Evolutionary conservation across 1,140 invertebrate species (phyloP).

Genomic region (Pseudomyrmex dendroicus): DNA sequence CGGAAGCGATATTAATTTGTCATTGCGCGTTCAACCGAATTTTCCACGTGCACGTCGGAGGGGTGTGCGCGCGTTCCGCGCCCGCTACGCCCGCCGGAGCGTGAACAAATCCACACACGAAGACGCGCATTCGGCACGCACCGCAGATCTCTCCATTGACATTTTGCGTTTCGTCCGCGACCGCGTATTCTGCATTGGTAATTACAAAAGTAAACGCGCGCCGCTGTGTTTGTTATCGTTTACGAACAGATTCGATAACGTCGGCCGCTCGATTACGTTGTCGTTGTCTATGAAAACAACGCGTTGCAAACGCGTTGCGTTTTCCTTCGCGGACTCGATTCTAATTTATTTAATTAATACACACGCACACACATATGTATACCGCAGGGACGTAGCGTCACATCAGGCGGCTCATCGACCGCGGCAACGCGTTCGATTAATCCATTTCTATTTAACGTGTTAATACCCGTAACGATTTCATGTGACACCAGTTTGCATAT

Average conservation of each 20-base stretch:
- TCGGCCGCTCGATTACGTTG: constrained; percentile 37
- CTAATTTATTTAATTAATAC: constrained; percentile 59
- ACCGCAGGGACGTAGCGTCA: too few relatives aligned
- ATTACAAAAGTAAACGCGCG: constrained; percentile 71
- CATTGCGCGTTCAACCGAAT: constrained; percentile 60
- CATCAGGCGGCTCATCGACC: not conserved
- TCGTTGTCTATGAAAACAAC: constrained; percentile 57
- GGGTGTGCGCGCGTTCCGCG: not conserved
- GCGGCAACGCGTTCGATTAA: constrained; percentile 37
- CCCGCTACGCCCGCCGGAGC: constrained; percentile 28
- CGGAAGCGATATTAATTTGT: constrained; percentile 74
- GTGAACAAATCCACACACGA: constrained; percentile 43
- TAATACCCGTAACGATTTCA: constrained; percentile 57
- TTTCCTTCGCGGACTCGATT: constrained; percentile 41
- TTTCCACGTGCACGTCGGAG: constrained; percentile 48
- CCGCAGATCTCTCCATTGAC: constrained; percentile 54
- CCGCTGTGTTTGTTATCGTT: constrained; percentile 64
- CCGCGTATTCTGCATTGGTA: constrained; percentile 64
- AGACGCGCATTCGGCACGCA: constrained; percentile 34
- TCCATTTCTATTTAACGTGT: constrained; percentile 64
- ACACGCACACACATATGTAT: not conserved
- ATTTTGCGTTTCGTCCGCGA: constrained; percentile 63
- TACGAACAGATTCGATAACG: constrained; percentile 65
- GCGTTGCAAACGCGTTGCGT: not conserved
- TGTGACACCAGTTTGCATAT: constrained; percentile 59